Evolutionary conservation across 2,797 vertebrate species (phyloP), one percentile per base, ranked within the genome.

Genomic region (Anabas testudineus): DNA sequence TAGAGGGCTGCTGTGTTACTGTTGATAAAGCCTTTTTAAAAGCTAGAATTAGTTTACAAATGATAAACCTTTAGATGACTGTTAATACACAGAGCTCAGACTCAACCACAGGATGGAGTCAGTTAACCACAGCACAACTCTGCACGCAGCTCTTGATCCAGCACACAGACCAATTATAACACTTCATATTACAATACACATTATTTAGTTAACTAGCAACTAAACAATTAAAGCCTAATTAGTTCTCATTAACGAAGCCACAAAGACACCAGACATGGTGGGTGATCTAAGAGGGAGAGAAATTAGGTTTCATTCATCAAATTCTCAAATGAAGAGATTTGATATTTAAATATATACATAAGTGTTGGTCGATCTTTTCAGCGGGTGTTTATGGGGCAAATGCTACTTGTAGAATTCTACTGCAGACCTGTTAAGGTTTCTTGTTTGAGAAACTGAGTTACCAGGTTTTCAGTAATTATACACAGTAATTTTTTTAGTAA

Each of bases 1-100:
- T 19, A 73, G 48, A 70, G 56, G 64, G 56, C 51, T 65, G 51
- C 76, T 79, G 76, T 59, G 72, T 79, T 76, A 57, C 64, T 71
- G 78, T 85, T 86, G 78, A 88, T 88, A 84, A 86, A 85, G 68
- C 49, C 68, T 64, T 84, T 85, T 87, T 80, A 68, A 83, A 73
- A 70, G 62, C 69, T 78, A 74, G 55, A 81, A 88, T 85, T 82
- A 67, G 62, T 84, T 86, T 83, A 87, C 73, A 79, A 87, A 87
- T 82, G 78, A 87, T 71, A 76, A 83, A 74, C 57, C 61, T 65
- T 61, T 47, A 55, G 66, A 81, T 76, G 67, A 85, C 86, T 58
- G 84, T 56, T 48, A 30, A 47, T 65, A 71, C 46, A 60, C n/a
- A 19, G 47, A 4, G 36, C 59, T 53, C 58, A 12, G n/a, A 9